phyloP scores from a whole-genome alignment of 2,797 vertebrate species.

The Danio choprae region DNA sequence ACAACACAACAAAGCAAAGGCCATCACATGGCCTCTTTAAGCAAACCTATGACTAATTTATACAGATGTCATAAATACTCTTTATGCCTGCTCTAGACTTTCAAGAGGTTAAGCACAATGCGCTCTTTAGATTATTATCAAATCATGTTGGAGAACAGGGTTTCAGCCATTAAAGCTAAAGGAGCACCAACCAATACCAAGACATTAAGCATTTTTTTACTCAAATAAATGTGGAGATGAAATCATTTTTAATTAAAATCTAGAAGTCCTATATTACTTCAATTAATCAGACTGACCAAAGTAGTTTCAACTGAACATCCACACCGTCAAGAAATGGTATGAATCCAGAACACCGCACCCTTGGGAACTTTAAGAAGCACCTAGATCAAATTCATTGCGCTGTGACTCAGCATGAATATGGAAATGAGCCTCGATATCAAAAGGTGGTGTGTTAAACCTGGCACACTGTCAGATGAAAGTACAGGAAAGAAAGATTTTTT shows the following conservation, averaged over 20 bases:
- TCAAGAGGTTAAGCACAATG: not conserved
- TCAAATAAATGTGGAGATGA: not conserved
- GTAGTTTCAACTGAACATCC: not conserved
- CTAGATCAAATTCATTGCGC: slow-evolving; percentile 46
- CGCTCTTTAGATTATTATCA: not conserved
- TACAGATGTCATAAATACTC: not conserved
- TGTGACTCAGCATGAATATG: slow-evolving; percentile 54
- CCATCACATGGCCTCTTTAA: too few species aligned
- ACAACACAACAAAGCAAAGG: too few species aligned
- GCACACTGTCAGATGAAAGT: slow-evolving; percentile 46
- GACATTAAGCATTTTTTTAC: not conserved
- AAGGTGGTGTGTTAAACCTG: slow-evolving; percentile 54
- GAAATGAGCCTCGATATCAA: slow-evolving; percentile 49
- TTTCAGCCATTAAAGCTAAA: not conserved
- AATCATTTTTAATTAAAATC: not conserved
- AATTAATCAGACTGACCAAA: slow-evolving; percentile 1
- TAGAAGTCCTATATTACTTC: too few species aligned
- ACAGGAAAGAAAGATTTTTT: not conserved
- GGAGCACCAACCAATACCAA: not conserved
- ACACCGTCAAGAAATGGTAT: slow-evolving; percentile 9
- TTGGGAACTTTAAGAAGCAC: slow-evolving; percentile 36
- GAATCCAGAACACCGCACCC: slow-evolving; percentile 45
- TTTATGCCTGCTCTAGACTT: too few species aligned
- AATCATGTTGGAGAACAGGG: not conserved
- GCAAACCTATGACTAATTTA: not conserved